Conservation (phyloP, 2,888 invertebrate genomes). For the Erebia palarica region DNA sequence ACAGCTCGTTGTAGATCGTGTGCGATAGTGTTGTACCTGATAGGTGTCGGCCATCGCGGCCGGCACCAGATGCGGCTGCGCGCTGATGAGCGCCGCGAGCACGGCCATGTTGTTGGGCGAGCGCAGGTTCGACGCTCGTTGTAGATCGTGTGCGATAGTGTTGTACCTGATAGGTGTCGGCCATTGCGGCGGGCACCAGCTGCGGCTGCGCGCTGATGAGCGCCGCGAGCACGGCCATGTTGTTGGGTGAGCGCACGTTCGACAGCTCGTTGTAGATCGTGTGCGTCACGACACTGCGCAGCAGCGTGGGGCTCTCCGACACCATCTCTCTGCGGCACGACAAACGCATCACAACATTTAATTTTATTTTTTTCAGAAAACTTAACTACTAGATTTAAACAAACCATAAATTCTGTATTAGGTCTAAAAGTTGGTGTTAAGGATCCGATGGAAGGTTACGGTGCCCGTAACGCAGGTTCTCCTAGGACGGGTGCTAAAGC, state of each 20-base stretch:
- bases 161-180: constrained; percentile 88
- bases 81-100: constrained; percentile 93
- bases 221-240: constrained; percentile 94
- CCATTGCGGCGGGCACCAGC: constrained; percentile 90
- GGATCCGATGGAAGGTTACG: too few species aligned
- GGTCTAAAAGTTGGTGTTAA: too few species aligned
- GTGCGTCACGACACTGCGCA: constrained; percentile 92
- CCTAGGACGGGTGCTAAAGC: too few species aligned
- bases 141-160: too few species aligned
- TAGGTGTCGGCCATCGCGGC: constrained; percentile 92
- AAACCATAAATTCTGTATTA: too few species aligned
- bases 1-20: constrained; percentile 97
- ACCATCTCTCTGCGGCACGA: constrained; percentile 90
- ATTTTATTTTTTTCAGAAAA: too few species aligned
- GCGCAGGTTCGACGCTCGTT: too few species aligned
- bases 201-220: constrained; percentile 94
- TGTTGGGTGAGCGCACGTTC: constrained; percentile 95
- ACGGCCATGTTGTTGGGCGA: constrained; percentile 98
- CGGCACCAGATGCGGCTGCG: constrained; percentile 91
- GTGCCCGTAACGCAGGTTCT: too few species aligned
- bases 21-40: constrained; percentile 83
- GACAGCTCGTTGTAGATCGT: constrained; percentile 98
- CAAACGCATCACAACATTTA: not conserved
- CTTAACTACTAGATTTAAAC: too few species aligned
- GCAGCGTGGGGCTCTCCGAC: constrained; percentile 90